phyloP scores from a whole-genome alignment of 2,888 invertebrate genomes.

The Drosophila borborema region DNA sequence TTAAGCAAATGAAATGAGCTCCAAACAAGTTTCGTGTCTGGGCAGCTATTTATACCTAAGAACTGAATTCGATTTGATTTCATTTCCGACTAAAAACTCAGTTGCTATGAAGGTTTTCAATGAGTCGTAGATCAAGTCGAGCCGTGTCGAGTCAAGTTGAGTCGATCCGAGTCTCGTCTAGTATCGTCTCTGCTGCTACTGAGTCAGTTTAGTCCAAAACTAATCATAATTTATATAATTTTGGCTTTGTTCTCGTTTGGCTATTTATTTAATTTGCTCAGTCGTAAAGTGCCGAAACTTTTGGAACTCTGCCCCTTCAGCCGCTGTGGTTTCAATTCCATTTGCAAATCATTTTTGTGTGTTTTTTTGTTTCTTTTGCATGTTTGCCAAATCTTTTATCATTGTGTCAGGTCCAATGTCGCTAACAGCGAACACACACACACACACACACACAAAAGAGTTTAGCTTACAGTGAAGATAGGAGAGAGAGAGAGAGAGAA shows the following conservation, averaged over 20 bases:
- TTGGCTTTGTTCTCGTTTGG: slow-evolving; percentile 35
- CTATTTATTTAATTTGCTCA: slow-evolving; percentile 51
- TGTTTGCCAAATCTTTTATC: slow-evolving; percentile 64
- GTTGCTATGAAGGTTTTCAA: slow-evolving; percentile 55
- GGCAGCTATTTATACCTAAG: slow-evolving; percentile 7
- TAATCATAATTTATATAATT: slow-evolving; percentile 48
- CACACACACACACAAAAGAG: slow-evolving; percentile 27
- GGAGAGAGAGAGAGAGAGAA: not conserved
- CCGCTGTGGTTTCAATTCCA: slow-evolving; percentile 45
- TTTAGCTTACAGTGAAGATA: slow-evolving; percentile 7
- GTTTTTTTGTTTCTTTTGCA: slow-evolving; percentile 25
- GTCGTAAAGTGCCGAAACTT: slow-evolving; percentile 27
- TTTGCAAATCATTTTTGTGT: slow-evolving; percentile 55
- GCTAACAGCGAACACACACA: slow-evolving; percentile 6
- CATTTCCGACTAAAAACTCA: slow-evolving; percentile 22
- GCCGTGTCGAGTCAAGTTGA: slow-evolving; percentile 7
- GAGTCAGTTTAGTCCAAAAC: slow-evolving; percentile 27
- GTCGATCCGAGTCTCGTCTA: not conserved
- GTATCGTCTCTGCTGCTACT: not conserved
- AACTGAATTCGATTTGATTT: slow-evolving; percentile 34
- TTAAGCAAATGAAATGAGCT: slow-evolving; percentile 20
- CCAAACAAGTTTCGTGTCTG: slow-evolving; percentile 6
- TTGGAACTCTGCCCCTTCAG: not conserved
- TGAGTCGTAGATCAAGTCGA: slow-evolving; percentile 34
- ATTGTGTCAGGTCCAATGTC: slow-evolving; percentile 64